phyloP scores from a whole-genome alignment of 2,888 invertebrate species.

The Erebia palarica region DNA sequence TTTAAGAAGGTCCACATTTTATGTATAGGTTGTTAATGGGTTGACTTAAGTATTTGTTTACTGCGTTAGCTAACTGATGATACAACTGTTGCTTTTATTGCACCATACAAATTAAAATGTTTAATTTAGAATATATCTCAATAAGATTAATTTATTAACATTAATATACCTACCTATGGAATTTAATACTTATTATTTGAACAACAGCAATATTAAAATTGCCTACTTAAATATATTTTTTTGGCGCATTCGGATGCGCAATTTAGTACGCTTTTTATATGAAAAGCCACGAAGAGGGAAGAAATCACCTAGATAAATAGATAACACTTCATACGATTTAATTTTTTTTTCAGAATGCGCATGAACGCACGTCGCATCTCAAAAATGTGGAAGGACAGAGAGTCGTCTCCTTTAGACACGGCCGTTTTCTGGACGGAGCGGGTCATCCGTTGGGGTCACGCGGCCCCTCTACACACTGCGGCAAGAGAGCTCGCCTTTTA shows the following conservation, averaged over 20 bases:
- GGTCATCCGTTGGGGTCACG: conserved; percentile 72
- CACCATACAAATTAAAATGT: conserved; percentile 1
- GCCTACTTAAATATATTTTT: no score
- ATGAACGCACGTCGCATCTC: conserved; percentile 72
- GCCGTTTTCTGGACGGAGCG: conserved; percentile 84
- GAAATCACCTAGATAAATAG: no score
- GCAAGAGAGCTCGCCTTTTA: conserved; percentile 61
- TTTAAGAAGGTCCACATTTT: no score
- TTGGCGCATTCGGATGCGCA: no score
- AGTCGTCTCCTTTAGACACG: conserved; percentile 76
- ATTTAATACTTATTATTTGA: no score
- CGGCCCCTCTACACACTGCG: conserved; percentile 58
- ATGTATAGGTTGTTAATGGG: no score
- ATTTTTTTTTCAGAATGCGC: conserved; percentile 61
- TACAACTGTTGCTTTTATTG: not conserved
- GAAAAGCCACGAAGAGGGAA: no score
- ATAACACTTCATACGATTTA: not conserved
- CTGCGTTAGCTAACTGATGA: not conserved
- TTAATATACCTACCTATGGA: no score
- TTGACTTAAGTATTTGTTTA: no score
- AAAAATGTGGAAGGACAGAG: conserved; percentile 77
- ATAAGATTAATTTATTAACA: not conserved
- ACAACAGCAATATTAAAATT: no score
- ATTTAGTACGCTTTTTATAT: no score
- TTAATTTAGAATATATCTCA: conserved; percentile 1